These are phyloP conservation scores for Tiliacea aurago DNA, from an alignment of 2,888 invertebrate genomes.

Conservation along the genomic window DNA sequence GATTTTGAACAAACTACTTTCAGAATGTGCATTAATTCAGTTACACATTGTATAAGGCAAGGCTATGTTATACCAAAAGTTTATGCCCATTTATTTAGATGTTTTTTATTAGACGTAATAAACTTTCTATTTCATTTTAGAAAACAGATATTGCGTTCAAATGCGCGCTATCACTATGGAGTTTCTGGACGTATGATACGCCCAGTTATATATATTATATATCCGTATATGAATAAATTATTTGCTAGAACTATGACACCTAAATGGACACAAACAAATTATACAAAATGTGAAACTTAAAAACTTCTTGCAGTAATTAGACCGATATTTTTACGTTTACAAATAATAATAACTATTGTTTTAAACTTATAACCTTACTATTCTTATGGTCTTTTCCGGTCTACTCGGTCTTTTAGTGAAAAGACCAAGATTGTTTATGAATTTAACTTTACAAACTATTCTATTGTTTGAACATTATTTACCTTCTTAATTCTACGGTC, in stretches of 20 bases:
- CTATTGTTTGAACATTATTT: constrained; percentile 46
- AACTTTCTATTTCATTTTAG: neutral
- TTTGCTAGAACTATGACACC: neutral
- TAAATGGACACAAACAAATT: constrained; percentile 11
- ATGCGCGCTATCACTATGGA: neutral
- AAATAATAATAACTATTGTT: constrained; percentile 30
- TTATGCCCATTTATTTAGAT: neutral
- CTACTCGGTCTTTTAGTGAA: constrained; percentile 36
- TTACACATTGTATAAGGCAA: neutral
- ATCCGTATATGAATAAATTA: neutral
- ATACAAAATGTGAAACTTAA: constrained; percentile 11
- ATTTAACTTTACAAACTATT: constrained; percentile 20
- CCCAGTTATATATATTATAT: too few relatives aligned
- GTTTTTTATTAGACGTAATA: neutral
- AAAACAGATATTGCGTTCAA: neutral
- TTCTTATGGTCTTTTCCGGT: constrained; percentile 29
- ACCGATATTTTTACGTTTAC: constrained; percentile 5
- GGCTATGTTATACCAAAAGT: neutral
- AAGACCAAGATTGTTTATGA: constrained; percentile 17
- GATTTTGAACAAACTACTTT: too few relatives aligned
- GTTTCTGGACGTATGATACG: neutral
- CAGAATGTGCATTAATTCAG: too few relatives aligned
- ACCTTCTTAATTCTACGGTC: constrained; percentile 41
- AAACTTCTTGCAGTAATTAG: constrained; percentile 12
- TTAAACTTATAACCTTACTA: constrained; percentile 17